Evolutionary conservation across 2,888 invertebrate genomes (phyloP), one percentile per base, ranked within the genome.

Genomic region (Standfussiana lucernea): DNA sequence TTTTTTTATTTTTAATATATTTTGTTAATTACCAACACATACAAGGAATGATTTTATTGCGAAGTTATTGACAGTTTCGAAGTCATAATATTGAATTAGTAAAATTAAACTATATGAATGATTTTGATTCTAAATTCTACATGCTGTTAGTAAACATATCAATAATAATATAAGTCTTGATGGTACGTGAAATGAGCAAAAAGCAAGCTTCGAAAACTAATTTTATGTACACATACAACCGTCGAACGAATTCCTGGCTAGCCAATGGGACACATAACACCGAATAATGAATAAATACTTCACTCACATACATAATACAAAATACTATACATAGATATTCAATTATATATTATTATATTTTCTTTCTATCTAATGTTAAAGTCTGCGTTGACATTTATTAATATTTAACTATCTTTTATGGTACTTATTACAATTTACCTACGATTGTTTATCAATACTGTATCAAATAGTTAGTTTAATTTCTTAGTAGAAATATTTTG

Each of bases 281-380:
- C 68, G 47, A 72, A 66, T n/a, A 64, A 77, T 32, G 24, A 37
- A 71, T 67, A 75, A 75, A 80, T 69, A 84, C n/a, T 64, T 70
- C 5, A 72, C 5, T 37, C 66, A 75, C 35, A 77, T 74, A 79
- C 40, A 62, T 73, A 69, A 67, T 77, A 86, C 77, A 75, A 73
- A 79, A 86, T 76, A 85, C 75, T 7, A 86, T 79, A 85, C 56
- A 87, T 79, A 82, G 78, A 86, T 86, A 84, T 80, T 77, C 18
- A 73, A 76, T 67, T 70, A 68, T 77, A 76, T 50, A 80, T 79
- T 50, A 80, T 79, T 68, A 75, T 68, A 65, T 78, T 78, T 83
- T 50, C 18, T 84, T 77, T 75, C 78, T 86, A 88, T 84, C 80
- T 84, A 86, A 79, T 37, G 42, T 56, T 53, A 72, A 75, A 86